Conservation (phyloP, 2,113 vertebrate species). For the Eptesicus fuscus region DNA sequence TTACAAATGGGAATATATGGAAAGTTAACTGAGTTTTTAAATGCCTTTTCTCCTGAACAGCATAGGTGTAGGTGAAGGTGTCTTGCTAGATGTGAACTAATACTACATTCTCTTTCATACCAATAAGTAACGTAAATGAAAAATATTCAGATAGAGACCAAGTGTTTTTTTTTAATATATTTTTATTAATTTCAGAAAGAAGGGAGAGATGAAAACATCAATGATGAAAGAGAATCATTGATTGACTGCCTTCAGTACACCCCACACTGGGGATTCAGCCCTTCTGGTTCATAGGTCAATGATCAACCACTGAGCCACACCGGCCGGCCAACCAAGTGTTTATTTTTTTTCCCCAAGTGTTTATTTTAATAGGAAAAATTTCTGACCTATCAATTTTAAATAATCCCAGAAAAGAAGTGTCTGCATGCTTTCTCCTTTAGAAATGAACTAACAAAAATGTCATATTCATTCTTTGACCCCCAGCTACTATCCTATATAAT, state of each 20-base stretch:
- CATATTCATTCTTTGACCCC: not conserved
- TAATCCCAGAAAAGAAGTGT: no score
- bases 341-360: no score
- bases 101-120: slow-evolving; percentile 18
- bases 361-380: no score
- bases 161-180: not conserved
- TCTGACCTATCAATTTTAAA: no score
- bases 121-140: not conserved
- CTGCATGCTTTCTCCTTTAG: not conserved
- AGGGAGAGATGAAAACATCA: no score
- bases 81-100: slow-evolving; percentile 13
- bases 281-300: no score
- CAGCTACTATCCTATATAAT: not conserved
- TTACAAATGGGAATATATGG: not conserved
- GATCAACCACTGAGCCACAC: no score
- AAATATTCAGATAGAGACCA: not conserved
- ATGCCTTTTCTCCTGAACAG: slow-evolving; percentile 6
- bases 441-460: not conserved
- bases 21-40: slow-evolving; percentile 17
- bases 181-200: no score
- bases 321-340: no score
- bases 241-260: no score
- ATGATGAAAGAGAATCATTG: no score
- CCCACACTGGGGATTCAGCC: no score
- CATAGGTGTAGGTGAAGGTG: not conserved